These are phyloP conservation scores for Leucoptera coffeella DNA, from an alignment of 2,888 invertebrate species.

Conservation along the genomic window DNA sequence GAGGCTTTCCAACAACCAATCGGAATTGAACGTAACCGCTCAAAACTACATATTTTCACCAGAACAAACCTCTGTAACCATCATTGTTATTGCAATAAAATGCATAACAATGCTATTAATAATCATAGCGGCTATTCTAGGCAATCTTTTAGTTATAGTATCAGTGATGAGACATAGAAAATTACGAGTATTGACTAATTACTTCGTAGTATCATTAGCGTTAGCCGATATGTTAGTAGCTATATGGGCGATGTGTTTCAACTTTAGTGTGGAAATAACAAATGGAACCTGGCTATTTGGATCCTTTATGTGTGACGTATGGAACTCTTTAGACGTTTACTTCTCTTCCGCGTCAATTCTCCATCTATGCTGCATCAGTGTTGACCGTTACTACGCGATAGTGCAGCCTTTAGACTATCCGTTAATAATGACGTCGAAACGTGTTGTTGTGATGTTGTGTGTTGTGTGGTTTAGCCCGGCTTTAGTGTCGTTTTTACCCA, in stretches of 20 bases:
- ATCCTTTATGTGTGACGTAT: conserved; percentile 89
- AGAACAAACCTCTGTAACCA: too few species aligned
- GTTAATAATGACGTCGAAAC: conserved; percentile 81
- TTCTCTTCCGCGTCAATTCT: conserved; percentile 91
- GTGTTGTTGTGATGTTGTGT: conserved; percentile 74
- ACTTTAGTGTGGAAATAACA: conserved; percentile 81
- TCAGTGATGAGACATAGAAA: conserved; percentile 66
- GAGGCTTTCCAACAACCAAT: too few species aligned
- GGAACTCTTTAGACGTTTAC: conserved; percentile 93
- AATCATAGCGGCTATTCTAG: conserved; percentile 82
- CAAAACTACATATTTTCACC: too few species aligned
- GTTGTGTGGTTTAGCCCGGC: conserved; percentile 91
- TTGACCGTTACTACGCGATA: conserved; percentile 86
- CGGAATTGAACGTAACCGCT: too few species aligned
- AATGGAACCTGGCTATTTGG: conserved; percentile 85
- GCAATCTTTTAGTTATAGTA: conserved; percentile 85
- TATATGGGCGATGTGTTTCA: conserved; percentile 90
- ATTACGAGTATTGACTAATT: conserved; percentile 81
- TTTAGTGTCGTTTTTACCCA: conserved; percentile 88
- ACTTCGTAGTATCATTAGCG: conserved; percentile 91
- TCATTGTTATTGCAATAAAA: conserved; percentile 63
- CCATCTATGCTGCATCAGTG: conserved; percentile 89
- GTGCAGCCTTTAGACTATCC: conserved; percentile 92
- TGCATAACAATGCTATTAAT: conserved; percentile 82
- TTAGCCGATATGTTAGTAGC: conserved; percentile 93